Evolutionary conservation across 1,140 invertebrate genomes (phyloP).

Genomic region (Venturia canescens): DNA sequence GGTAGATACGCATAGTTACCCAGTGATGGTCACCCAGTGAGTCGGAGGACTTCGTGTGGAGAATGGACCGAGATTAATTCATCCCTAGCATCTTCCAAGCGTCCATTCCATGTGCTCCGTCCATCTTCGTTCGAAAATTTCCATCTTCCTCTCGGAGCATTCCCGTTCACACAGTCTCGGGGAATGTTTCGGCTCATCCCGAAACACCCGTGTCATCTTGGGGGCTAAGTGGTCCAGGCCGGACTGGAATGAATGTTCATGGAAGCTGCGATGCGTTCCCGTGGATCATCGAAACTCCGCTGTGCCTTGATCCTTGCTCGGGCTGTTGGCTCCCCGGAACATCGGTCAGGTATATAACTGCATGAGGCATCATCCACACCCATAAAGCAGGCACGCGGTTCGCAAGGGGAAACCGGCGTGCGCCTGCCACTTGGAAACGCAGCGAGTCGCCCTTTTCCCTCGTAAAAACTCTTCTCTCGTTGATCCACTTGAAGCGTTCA

Average conservation of each 20-base stretch:
- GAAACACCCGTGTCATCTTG: slow-evolving; percentile 67
- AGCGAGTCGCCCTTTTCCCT: neutral
- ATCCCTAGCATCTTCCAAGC: too few relatives aligned
- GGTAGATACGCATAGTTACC: slow-evolving; percentile 53
- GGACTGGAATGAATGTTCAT: slow-evolving; percentile 22
- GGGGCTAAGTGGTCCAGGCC: slow-evolving; percentile 67
- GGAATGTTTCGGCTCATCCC: slow-evolving; percentile 52
- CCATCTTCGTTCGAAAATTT: neutral
- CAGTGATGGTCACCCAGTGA: slow-evolving; percentile 23
- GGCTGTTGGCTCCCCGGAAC: neutral
- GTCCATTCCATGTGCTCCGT: too few relatives aligned
- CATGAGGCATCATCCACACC: neutral
- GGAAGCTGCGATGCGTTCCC: neutral
- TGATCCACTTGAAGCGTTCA: slow-evolving; percentile 30
- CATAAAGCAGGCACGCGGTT: neutral
- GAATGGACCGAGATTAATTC: neutral
- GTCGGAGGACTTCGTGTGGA: neutral
- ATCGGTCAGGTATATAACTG: slow-evolving; percentile 11
- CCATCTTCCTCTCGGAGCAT: neutral
- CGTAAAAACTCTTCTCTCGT: slow-evolving; percentile 11
- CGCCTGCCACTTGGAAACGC: neutral
- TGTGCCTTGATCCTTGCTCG: slow-evolving; percentile 9
- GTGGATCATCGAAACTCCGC: slow-evolving; percentile 21
- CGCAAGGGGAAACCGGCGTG: neutral
- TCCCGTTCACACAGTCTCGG: slow-evolving; percentile 9